Conservation (phyloP, 2,888 invertebrate species). For the Chloromyia formosa region DNA sequence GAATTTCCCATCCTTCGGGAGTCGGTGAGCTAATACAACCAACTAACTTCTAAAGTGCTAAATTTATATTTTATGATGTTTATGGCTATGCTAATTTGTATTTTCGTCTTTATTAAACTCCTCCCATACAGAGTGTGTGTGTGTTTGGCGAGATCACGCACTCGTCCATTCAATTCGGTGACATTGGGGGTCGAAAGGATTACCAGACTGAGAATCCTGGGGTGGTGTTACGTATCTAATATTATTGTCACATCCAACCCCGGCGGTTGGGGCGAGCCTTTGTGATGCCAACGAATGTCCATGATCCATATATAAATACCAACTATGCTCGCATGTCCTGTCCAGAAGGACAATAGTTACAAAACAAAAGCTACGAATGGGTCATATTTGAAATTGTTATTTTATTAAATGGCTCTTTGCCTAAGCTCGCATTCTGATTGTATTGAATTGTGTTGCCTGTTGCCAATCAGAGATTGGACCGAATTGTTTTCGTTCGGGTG, state of each 20-base stretch:
- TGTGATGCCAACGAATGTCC: background rate
- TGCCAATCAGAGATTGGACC: background rate
- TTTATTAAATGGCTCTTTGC: constrained; percentile 36
- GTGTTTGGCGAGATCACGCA: constrained; percentile 11
- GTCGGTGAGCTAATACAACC: constrained; percentile 3
- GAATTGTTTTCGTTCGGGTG: constrained; percentile 9
- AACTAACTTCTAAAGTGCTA: constrained; percentile 41
- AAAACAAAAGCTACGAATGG: background rate
- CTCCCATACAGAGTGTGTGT: background rate
- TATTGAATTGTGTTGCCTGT: constrained; percentile 1
- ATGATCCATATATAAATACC: too few species aligned
- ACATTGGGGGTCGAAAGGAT: background rate
- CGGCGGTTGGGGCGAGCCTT: constrained; percentile 4
- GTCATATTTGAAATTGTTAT: constrained; percentile 27
- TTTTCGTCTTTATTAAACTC: constrained; percentile 46
- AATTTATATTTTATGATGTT: constrained; percentile 46
- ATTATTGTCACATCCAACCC: constrained; percentile 33
- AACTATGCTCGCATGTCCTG: too few species aligned
- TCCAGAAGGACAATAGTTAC: background rate
- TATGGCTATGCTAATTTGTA: constrained; percentile 42
- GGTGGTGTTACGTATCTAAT: background rate
- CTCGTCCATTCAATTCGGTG: background rate
- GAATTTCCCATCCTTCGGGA: background rate
- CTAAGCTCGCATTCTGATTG: constrained; percentile 5
- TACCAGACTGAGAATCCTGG: too few species aligned